Evolutionary conservation across 2,113 vertebrate genomes (phyloP).

Genomic region (Canis aureus): DNA sequence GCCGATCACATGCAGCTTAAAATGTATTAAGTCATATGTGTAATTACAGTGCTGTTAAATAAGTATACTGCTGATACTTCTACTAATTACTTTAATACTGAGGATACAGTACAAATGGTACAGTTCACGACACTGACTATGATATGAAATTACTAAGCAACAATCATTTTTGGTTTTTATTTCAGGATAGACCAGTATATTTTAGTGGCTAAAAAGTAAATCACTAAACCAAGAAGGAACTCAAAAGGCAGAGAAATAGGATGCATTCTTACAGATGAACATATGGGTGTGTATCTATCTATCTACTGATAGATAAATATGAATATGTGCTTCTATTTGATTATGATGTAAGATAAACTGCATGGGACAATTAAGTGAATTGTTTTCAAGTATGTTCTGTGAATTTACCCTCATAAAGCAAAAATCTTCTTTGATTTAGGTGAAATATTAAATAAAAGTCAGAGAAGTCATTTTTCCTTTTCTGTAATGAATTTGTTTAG

Average conservation of each 20-base stretch:
- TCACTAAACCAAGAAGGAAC: neutral
- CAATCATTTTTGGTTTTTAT: neutral
- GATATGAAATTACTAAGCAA: neutral
- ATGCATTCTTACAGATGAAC: neutral
- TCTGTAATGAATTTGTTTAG: neutral
- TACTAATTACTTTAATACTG: neutral
- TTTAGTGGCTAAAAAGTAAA: neutral
- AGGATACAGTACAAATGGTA: neutral
- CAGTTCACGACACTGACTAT: neutral
- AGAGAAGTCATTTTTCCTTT: neutral
- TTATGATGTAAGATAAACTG: neutral
- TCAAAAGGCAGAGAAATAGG: neutral
- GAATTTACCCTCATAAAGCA: neutral
- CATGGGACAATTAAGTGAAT: neutral
- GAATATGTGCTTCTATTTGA: neutral
- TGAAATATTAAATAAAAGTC: conserved; percentile 52
- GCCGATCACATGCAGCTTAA: neutral
- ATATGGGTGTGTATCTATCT: neutral
- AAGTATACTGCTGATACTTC: neutral
- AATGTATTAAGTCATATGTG: neutral
- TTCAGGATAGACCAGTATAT: neutral
- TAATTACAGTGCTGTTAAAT: neutral
- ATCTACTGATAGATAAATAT: too few species aligned
- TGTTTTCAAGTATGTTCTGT: neutral
- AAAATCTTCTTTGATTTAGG: conserved; percentile 9